Percentiles rank a stretch among this genome's conserved stretches.
phyloP scores from a whole-genome alignment of 2,888 invertebrate species.

The Apomyelois bistriatella region DNA sequence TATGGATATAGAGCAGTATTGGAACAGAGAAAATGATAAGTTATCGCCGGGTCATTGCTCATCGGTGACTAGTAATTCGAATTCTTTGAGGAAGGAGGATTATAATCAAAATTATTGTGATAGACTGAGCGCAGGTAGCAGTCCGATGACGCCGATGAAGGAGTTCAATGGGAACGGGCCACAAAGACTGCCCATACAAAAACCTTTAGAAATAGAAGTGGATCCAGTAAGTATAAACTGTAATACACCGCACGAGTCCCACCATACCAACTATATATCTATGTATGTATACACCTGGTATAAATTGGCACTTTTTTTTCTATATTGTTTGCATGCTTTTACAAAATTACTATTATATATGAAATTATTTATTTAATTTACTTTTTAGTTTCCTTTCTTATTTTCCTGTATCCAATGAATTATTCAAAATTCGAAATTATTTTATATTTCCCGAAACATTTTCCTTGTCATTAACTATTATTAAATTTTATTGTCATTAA shows the following conservation, averaged over 20 bases:
- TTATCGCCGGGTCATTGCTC: slow-evolving; percentile 55
- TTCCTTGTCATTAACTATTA: background rate
- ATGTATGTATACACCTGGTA: slow-evolving; percentile 13
- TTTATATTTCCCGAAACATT: too few species aligned
- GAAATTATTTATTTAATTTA: slow-evolving; percentile 15
- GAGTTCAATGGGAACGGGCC: slow-evolving; percentile 64
- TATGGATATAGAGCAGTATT: slow-evolving; percentile 65
- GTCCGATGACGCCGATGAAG: slow-evolving; percentile 53
- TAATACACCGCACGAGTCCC: slow-evolving; percentile 9
- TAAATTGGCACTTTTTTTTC: background rate
- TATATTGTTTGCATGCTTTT: slow-evolving; percentile 1
- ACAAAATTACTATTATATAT: slow-evolving; percentile 6
- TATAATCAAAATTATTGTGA: slow-evolving; percentile 70
- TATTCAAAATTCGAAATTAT: too few species aligned
- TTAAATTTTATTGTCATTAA: background rate
- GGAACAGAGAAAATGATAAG: slow-evolving; percentile 56
- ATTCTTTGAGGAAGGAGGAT: slow-evolving; percentile 60
- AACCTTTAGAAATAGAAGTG: slow-evolving; percentile 82
- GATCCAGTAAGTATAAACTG: slow-evolving; percentile 81
- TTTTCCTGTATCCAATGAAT: background rate
- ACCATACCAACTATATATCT: slow-evolving; percentile 12
- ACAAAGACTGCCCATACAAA: slow-evolving; percentile 58
- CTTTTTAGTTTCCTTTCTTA: slow-evolving; percentile 10
- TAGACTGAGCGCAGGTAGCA: slow-evolving; percentile 53
- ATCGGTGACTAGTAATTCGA: slow-evolving; percentile 50